Base-by-base conservation (phyloP, 2,888 invertebrate genomes). In the Watsonalla binaria region DNA sequence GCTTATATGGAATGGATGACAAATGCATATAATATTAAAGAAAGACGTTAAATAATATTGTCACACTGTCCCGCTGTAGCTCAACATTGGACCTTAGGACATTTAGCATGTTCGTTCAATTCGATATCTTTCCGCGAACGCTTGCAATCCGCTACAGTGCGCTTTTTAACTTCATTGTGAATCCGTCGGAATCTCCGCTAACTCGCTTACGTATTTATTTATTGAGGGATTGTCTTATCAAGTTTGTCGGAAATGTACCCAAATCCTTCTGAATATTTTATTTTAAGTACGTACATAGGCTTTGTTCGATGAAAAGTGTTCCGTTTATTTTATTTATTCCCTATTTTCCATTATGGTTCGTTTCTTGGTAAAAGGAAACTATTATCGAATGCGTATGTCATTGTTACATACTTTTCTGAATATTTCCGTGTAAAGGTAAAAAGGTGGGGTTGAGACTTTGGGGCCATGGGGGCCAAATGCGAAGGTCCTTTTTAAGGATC, bases 101-200 rank as follows among this genome's bases (percentile, higher is more conserved):
- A 37, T 37, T 37, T 37, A 37, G 37, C 37, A 42, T 42, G 42
- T 42, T 42, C 42, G 11, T 11, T 42, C 42, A 2, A 42, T 42
- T 11, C 11, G 9, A 42, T 8, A 11, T 11, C 58, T 57, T 45
- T 78, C 78, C 76, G 75, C 76, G 72, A 83, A 84, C 80, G 80
- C 81, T 80, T 68, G 62, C 65, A 67, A 74, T 75, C 72, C 70
- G 71, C 72, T 70, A 66, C 59, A 63, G 72, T 65, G 68, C 74
- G 80, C 80, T 80, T 79, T 42, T 78, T 74, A 78, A 85, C 80
- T 82, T 80, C 74, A 79, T 80, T 75, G 72, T 64, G 69, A 74
- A 79, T 76, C 76, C 72, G 68, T 66, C 64, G 63, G 66, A 68
- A 70, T 72, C 72, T 60, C 58, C 65, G 68, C 70, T 72, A 76